Percentiles rank a stretch among this genome's conserved stretches.
These are phyloP conservation scores for Neoscelio sp. DNA, from an alignment of 2,888 invertebrate species.

Conservation along the genomic window DNA sequence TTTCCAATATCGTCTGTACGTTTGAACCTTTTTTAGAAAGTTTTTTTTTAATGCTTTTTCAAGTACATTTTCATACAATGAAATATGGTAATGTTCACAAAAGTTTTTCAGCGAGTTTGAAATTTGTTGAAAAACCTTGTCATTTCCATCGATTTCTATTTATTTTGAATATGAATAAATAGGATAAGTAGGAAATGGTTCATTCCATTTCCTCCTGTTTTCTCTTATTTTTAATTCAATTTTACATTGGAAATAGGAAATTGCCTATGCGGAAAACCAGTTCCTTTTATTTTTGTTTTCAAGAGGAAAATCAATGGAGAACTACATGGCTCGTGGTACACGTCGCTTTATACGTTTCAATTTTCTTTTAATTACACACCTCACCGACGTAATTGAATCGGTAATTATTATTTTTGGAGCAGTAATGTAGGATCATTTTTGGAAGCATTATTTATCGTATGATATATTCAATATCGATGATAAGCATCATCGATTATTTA, in stretches of 20 bases:
- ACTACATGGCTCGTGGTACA: constrained; percentile 1
- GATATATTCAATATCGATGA: constrained; percentile 43
- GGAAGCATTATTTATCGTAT: constrained; percentile 25
- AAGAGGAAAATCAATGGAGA: constrained; percentile 24
- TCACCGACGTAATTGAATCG: constrained; percentile 16
- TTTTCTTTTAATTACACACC: constrained; percentile 11
- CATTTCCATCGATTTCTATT: not conserved
- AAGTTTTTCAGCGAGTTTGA: no score
- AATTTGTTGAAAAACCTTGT: no score
- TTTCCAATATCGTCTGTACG: no score
- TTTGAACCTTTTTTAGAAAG: no score
- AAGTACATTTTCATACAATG: constrained; percentile 3
- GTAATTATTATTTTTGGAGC: constrained; percentile 16
- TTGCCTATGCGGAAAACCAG: constrained; percentile 30
- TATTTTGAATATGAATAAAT: constrained; percentile 26
- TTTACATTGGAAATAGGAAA: constrained; percentile 27
- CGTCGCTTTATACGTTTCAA: constrained; percentile 5
- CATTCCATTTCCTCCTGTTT: constrained; percentile 1
- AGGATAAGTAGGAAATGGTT: constrained; percentile 9
- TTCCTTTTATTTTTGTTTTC: constrained; percentile 1
- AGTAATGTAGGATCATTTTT: constrained; percentile 13
- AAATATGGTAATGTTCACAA: not conserved
- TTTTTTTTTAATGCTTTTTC: no score
- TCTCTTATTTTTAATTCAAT: constrained; percentile 19
- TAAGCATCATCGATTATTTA: constrained; percentile 24